Evolutionary conservation across 2,888 invertebrate genomes (phyloP), one percentile per base, ranked within the genome.

Genomic region (Apomyelois bistriatella): DNA sequence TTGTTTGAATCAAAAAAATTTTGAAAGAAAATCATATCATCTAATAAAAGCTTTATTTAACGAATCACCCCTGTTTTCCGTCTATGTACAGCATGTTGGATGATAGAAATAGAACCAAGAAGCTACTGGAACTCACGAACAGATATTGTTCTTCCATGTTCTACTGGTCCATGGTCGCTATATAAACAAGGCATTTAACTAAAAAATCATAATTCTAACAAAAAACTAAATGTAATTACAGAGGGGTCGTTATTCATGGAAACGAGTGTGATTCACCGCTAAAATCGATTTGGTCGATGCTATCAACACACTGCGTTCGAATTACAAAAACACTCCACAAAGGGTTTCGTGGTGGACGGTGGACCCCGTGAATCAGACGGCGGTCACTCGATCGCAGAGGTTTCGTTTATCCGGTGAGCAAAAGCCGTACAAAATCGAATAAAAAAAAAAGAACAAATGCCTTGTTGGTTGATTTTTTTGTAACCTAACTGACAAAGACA

Each of bases 221-320:
- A 13, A 5, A 43, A 1, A 8, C 8, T 4, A 3, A 30, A 61
- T 56, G 68, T 68, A 64, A 65, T 59, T 55, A 54, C 50, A 58
- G 56, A 60, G 41, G 52, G 59, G 57, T 56, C 57, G 58, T 59
- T 63, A 67, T 78, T 72, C 66, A 72, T 60, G 60, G 73, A 79
- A 79, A 63, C 59, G 60, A 57, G 59, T 61, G 70, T 85, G 86
- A 85, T 67, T 86, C 87, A 87, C 77, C 76, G 63, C 61, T 58
- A 64, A 66, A 74, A 77, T 77, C 69, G 74, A 79, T 76, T 72
- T 63, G 66, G 63, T 71, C 68, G 72, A 72, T 63, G 70, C 61
- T 75, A 80, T 82, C 77, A 72, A 73, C 70, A 70, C 74, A 66
- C 72, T 68, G 62, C 22, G n/a, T n/a, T 22, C 22, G 62, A 64